Evolutionary conservation across 1,140 invertebrate species (phyloP).

Genomic region (Alviniconcha marisindica): DNA sequence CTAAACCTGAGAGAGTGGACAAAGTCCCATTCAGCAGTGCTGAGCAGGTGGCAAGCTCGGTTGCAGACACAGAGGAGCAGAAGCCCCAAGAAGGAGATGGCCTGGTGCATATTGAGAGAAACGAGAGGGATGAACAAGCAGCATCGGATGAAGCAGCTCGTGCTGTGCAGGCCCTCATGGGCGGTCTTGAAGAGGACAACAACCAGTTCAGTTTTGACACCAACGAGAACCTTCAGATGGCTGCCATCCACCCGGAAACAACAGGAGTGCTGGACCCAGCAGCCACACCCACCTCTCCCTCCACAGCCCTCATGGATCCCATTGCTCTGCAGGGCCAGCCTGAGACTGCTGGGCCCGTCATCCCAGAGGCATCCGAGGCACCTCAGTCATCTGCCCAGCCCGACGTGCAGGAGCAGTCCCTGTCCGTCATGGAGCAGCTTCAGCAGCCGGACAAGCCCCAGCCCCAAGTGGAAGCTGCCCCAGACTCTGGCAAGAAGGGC

Average conservation of each 20-base stretch:
- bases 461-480: conserved; percentile 14
- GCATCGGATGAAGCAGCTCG: conserved; percentile 59
- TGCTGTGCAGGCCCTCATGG: conserved; percentile 55
- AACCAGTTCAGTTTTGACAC: conserved; percentile 30
- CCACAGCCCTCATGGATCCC: conserved; percentile 27
- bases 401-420: conserved; percentile 30
- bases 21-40: background rate
- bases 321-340: conserved; percentile 28
- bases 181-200: conserved; percentile 28
- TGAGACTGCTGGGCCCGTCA: conserved; percentile 16
- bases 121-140: conserved; percentile 45
- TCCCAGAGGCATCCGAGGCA: conserved; percentile 34
- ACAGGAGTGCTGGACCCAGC: conserved; percentile 15
- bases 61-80: background rate
- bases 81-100: background rate
- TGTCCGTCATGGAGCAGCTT: conserved; percentile 28
- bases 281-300: conserved; percentile 25
- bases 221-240: background rate
- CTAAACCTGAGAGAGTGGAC: background rate
- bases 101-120: conserved; percentile 16
- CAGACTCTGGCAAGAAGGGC: conserved; percentile 22
- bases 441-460: background rate
- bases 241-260: conserved; percentile 12
- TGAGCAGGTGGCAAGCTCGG: background rate
- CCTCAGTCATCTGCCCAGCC: conserved; percentile 22